These are phyloP conservation scores for Rhinoraja longicauda DNA, from an alignment of 2,797 vertebrate genomes.

Conservation along the genomic window DNA sequence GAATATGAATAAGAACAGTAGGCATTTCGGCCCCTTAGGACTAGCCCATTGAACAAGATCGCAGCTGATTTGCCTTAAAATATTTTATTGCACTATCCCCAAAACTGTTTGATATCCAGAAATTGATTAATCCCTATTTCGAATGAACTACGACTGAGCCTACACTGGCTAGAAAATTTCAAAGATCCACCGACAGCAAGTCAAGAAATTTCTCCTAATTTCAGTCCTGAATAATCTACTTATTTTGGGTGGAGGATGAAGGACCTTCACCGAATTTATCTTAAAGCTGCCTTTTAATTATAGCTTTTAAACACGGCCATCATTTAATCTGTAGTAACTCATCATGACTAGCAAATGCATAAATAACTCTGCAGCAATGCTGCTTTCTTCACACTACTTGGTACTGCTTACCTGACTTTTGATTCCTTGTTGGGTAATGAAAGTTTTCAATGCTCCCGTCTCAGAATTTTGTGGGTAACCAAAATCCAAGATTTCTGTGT, in stretches of 20 bases:
- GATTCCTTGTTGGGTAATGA: constrained; percentile 98
- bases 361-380: neutral
- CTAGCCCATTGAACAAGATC: no score
- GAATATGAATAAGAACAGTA: no score
- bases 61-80: no score
- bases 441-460: constrained; percentile 96
- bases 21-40: no score
- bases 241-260: neutral
- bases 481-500: constrained; percentile 93
- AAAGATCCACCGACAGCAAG: no score
- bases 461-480: constrained; percentile 98
- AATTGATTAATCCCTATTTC: no score
- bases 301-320: neutral
- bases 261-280: neutral
- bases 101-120: no score
- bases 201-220: no score
- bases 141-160: no score
- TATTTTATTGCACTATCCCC: no score
- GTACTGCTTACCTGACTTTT: constrained; percentile 83
- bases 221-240: no score
- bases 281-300: neutral
- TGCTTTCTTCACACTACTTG: neutral
- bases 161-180: no score
- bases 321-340: neutral
- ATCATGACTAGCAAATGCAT: neutral